Evolutionary conservation across 2,797 vertebrate genomes (phyloP), one percentile per base, ranked within the genome.

Genomic region (Hydrocynus forskahlii): DNA sequence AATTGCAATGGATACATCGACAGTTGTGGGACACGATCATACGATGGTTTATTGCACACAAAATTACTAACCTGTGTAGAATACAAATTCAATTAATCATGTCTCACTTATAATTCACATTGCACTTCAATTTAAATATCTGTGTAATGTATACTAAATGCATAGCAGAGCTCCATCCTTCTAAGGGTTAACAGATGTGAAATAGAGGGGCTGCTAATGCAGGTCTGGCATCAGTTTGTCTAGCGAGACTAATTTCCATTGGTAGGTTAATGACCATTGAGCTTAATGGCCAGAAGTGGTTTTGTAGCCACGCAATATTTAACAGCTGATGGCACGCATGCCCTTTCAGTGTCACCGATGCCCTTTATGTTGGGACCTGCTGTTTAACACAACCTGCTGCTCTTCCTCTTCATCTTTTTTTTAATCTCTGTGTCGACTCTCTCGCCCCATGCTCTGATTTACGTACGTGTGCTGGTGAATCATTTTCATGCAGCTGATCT

Each of bases 401-500:
- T 29, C 12, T 57, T 70, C 62, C 48, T 62, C 17, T 76, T n/a
- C 9, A 16, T 73, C 16, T 52, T 21, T 66, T 43, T 23, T 4
- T 68, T 70, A 19, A 64, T 17, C 21, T 2, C 54, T n/a, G 6
- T 57, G 17, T 64, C 66, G 40, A 7, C 19, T n/a, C 54, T 73
- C 16, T 77, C 23, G 25, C 48, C 45, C 38, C 23, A 48, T 52
- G 40, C 69, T 29, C 74, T 82, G 74, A 80, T 85, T 72, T 66
- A 76, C 23, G 55, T 19, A 17, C 14, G 16, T 54, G 57, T 62
- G 75, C 17, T 23, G 16, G 62, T 64, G 54, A 60, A 43, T 45
- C 13, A 66, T 50, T 80, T 70, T 76, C 43, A 17, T 43, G 9
- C 25, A 69, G 21, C 69, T 79, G 73, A 87, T 84, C 78, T 69